Conservation (phyloP, 2,888 invertebrate species). For the Byasa hedistus region DNA sequence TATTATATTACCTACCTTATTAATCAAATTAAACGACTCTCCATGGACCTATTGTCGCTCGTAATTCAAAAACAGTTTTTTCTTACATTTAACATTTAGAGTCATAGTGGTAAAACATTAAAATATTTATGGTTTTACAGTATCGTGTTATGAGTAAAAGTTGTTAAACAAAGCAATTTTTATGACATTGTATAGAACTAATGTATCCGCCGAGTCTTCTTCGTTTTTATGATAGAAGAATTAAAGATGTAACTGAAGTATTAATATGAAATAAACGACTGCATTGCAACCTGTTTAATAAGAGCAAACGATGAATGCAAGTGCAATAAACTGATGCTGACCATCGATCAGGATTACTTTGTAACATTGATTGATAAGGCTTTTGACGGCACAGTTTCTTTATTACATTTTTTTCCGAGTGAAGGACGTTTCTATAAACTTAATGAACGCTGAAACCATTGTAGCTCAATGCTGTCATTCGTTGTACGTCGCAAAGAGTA, state of each 20-base stretch:
- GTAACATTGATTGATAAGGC: background rate
- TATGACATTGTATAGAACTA: too few species aligned
- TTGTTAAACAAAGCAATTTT: too few species aligned
- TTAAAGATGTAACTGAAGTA: background rate
- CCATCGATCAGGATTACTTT: background rate
- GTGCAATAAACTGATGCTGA: background rate
- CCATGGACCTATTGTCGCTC: background rate
- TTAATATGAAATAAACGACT: background rate
- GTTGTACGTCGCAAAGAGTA: too few species aligned
- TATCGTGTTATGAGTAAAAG: too few species aligned
- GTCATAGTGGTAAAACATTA: background rate
- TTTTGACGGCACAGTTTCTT: too few species aligned
- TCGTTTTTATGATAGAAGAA: background rate
- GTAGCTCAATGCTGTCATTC: too few species aligned
- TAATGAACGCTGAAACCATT: too few species aligned
- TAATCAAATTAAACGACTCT: slow-evolving; percentile 65
- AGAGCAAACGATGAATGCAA: too few species aligned
- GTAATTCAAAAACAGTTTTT: background rate
- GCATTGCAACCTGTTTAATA: background rate
- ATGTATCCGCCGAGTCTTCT: too few species aligned
- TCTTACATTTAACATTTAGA: too few species aligned
- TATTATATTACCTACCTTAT: slow-evolving; percentile 67
- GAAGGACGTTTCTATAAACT: too few species aligned
- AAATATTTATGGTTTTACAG: background rate
- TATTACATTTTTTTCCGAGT: too few species aligned